Evolutionary conservation across 1,140 invertebrate species (phyloP).

Genomic region (Hyles euphorbiae): DNA sequence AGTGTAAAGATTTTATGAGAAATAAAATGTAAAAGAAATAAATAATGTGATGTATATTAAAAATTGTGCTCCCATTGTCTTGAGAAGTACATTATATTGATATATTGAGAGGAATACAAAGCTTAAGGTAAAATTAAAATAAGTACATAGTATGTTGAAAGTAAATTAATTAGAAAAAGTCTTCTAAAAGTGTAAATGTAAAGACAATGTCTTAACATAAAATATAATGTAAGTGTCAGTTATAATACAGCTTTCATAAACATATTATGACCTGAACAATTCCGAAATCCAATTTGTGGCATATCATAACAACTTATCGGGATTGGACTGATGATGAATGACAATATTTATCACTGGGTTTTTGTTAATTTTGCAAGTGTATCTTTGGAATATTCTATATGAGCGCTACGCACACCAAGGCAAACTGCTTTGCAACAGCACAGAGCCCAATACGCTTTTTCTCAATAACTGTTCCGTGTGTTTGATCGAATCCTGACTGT

Average conservation of each 20-base stretch:
- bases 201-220: conserved; percentile 26
- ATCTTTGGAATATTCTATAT: too few species aligned
- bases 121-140: conserved; percentile 19
- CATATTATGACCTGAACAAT: conserved; percentile 6
- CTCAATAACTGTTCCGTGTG: too few species aligned
- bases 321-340: conserved; percentile 45
- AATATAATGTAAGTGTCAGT: conserved; percentile 10
- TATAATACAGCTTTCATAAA: not conserved
- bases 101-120: conserved; percentile 28
- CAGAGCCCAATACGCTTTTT: too few species aligned
- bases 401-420: too few species aligned
- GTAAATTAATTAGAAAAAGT: conserved; percentile 14
- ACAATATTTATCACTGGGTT: conserved; percentile 44
- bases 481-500: too few species aligned
- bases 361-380: not conserved
- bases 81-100: conserved; percentile 34
- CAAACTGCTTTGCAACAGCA: too few species aligned
- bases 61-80: conserved; percentile 36
- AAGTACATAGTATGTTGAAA: conserved; percentile 25
- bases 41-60: conserved; percentile 37
- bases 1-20: conserved; percentile 63
- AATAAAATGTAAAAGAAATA: conserved; percentile 38
- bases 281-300: conserved; percentile 19
- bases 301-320: conserved; percentile 35
- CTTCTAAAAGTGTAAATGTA: conserved; percentile 25